Evolutionary conservation across 1,140 invertebrate species (phyloP), one percentile per base, ranked within the genome.

Genomic region (Nebria ingens): DNA sequence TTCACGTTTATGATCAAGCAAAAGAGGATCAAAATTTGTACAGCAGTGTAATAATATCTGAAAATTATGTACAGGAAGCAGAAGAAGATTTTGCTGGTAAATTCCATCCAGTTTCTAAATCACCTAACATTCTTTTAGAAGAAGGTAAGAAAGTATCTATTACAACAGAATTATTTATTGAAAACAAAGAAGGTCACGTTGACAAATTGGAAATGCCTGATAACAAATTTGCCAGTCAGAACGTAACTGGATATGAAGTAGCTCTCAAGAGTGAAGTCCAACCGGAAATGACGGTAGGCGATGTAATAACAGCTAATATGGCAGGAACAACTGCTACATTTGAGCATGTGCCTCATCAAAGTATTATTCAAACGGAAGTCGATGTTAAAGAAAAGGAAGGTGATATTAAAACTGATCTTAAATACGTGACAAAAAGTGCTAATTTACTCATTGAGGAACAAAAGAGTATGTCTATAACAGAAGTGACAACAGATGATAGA

Each of bases 51-150:
- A 61, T 65, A n/a, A 50, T 70, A 22, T 62, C 62, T 13, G 66
- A 71, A 61, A 69, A 61, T 57, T 40, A 62, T 15, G 45, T 54
- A 29, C 60, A 68, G 64, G 68, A 74, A 57, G 64, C 54, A 58
- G 72, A 73, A 64, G 54, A 45, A 21, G 52, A 61, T 45, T 71
- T 73, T 58, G 53, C 54, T 45, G 68, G 61, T 11, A 61, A 64
- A 61, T 70, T 72, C 57, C 55, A 65, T 60, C 69, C 71, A 25
- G 55, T 58, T 40, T 62, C 60, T 20, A 65, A 66, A 25, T 69
- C 60, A 54, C 76, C 70, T 2, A 64, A 72, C n/a, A 55, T 75
- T 2, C 61, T 58, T 3, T 64, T 79, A 40, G 72, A 76, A 54
- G 71, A 77, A 66, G 70, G 64, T 22, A 70, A 63, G 59, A 59